These are phyloP conservation scores for Erebia palarica DNA, from an alignment of 2,888 invertebrate genomes.

Conservation along the genomic window DNA sequence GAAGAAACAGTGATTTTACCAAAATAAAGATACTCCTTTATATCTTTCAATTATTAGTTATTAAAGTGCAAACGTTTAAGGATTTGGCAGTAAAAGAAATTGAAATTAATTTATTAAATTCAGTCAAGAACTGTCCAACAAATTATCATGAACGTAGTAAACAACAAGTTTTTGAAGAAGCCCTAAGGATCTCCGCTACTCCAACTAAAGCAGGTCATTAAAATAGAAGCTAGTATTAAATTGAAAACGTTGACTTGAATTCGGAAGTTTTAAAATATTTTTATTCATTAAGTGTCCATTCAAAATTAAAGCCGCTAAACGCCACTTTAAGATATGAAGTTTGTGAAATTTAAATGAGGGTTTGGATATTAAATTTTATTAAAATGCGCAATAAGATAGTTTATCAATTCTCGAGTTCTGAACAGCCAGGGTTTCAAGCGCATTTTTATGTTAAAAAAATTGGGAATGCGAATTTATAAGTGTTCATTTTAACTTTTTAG, in stretches of 20 bases:
- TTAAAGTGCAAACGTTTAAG: too few relatives aligned
- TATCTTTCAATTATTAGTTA: not conserved
- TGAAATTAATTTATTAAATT: not conserved
- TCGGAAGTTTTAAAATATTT: slow-evolving; percentile 16
- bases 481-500: slow-evolving; percentile 2
- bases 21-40: too few relatives aligned
- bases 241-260: slow-evolving; percentile 18
- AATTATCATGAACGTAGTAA: slow-evolving; percentile 4
- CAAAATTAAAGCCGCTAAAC: slow-evolving; percentile 20
- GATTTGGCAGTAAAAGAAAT: not conserved
- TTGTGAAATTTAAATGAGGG: slow-evolving; percentile 16
- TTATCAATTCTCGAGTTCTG: slow-evolving; percentile 6
- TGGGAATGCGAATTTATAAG: not conserved
- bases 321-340: slow-evolving; percentile 19
- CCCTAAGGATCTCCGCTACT: slow-evolving; percentile 4
- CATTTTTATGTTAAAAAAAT: not conserved
- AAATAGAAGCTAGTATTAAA: slow-evolving; percentile 10
- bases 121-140: slow-evolving; percentile 16
- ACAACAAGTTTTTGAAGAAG: slow-evolving; percentile 10
- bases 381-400: slow-evolving; percentile 19
- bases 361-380: slow-evolving; percentile 14
- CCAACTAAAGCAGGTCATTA: slow-evolving; percentile 13
- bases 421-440: not conserved
- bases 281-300: slow-evolving; percentile 16
- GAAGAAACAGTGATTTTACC: too few relatives aligned